Evolutionary conservation across 2,113 vertebrate species (phyloP).

Genomic region (Holacanthus passer): DNA sequence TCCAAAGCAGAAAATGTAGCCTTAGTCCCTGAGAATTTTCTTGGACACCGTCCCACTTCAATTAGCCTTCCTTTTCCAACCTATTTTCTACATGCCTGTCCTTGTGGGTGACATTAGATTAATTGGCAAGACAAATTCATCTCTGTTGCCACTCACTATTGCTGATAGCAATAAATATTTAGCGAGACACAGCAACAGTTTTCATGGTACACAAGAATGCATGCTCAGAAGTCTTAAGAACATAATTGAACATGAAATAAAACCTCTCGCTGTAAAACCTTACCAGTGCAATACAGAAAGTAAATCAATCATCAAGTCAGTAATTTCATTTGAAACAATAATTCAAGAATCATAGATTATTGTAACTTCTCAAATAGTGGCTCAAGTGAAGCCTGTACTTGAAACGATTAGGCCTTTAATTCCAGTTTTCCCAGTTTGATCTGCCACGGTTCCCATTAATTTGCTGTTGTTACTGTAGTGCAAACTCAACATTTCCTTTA

Average conservation of each 20-base stretch:
- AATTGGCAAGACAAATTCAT: background rate
- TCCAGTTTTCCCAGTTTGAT: background rate
- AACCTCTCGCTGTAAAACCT: background rate
- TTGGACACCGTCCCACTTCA: slow-evolving; percentile 21
- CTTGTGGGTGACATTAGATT: slow-evolving; percentile 16
- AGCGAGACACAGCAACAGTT: background rate
- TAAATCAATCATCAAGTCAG: background rate
- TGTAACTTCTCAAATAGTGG: background rate
- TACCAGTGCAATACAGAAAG: background rate
- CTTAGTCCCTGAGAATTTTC: slow-evolving; percentile 6
- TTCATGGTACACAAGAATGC: background rate
- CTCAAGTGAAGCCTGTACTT: background rate
- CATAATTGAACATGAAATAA: background rate
- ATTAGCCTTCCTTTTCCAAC: slow-evolving; percentile 1
- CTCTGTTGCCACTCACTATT: background rate
- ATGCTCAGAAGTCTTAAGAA: slow-evolving; percentile 8
- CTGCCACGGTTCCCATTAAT: too few species aligned
- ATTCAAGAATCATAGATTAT: background rate
- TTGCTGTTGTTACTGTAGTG: background rate
- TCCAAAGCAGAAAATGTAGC: slow-evolving; percentile 23
- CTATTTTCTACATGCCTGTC: background rate
- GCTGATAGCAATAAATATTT: background rate
- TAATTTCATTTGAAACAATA: background rate
- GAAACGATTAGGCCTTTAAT: background rate
- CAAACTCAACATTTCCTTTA: background rate